Percentiles rank a stretch among this genome's conserved stretches.
Conservation (phyloP, 2,113 vertebrate genomes). For the Calyptomena viridis region DNA sequence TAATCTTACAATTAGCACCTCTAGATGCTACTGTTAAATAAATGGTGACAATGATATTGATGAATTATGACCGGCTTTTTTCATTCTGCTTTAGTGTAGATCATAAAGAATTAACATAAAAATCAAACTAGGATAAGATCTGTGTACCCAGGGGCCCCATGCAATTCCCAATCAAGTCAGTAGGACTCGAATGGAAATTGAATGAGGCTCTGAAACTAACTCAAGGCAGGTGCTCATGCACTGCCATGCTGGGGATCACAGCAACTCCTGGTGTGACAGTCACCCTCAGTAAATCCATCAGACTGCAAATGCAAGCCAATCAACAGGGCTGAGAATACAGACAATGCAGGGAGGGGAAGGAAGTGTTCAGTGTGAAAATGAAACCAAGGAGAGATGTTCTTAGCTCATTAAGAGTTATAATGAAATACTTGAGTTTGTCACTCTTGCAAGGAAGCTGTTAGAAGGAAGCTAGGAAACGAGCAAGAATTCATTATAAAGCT, state of each 20-base stretch:
- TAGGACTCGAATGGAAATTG: background rate
- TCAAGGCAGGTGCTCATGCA: background rate
- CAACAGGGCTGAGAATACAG: background rate
- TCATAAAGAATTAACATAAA: background rate
- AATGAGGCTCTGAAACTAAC: background rate
- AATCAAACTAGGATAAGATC: background rate
- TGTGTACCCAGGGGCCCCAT: background rate
- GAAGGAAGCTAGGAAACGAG: slow-evolving; percentile 45
- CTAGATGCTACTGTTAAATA: background rate
- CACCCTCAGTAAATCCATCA: background rate
- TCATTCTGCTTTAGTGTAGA: background rate
- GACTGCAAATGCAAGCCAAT: background rate
- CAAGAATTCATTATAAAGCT: slow-evolving; percentile 53
- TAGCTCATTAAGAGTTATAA: slow-evolving; percentile 28
- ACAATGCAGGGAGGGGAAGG: background rate
- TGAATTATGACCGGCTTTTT: background rate
- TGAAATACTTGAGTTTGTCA: slow-evolving; percentile 48
- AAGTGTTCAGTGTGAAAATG: background rate
- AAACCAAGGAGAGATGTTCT: background rate
- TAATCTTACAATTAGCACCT: background rate
- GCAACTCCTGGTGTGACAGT: background rate
- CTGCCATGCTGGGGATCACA: background rate
- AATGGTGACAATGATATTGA: background rate
- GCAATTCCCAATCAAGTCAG: background rate
- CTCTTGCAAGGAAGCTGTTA: background rate